Evolutionary conservation across 1,140 invertebrate genomes (phyloP), one percentile per base, ranked within the genome.

Genomic region (Meloidogyne floridensis): DNA sequence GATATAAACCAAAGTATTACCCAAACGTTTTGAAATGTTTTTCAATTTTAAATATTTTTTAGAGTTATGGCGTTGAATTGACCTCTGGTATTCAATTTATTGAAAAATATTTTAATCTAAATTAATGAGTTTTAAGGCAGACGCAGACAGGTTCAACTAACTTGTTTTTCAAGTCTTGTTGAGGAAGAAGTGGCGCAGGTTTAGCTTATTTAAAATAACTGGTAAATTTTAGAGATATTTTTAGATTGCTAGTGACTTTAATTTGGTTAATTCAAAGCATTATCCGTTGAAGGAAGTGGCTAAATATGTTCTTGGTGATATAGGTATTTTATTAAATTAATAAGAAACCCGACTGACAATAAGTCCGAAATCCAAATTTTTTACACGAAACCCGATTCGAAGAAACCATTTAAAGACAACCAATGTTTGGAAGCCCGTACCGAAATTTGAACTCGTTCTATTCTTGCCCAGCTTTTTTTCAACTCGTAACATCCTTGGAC

Each of bases 11-110:
- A 47, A 20, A 20, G 20, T 20, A 20, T 20, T 20, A 20, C 20
- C 20, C 20, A 20, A 20, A 20, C 20, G 20, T 20, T 20, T 20
- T 20, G 20, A 20, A 20, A 20, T 20, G 10, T 75, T 8, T 75
- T 20, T 20, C 3, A 13, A 32, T 76, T 56, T n/a, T 9, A 32
- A 32, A 53, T 13, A 20, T 20, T 20, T 20, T 43, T 18, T 15
- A 77, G 75, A 77, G n/a, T 65, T 77, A 77, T 42, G 75, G 75
- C 6, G 75, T 77, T 54, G 75, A 77, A 54, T 9, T 77, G 47
- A 11, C 75, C 5, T 43, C 75, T 77, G 77, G 77, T 43, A 56
- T 20, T 20, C 20, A 20, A 20, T 20, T 20, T 20, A 20, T 20
- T 20, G 20, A 20, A 20, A 20, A 20, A 20, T 20, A 20, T 20